These are phyloP conservation scores for Clarias pachynema DNA, from an alignment of 2,797 vertebrate genomes.

Conservation along the genomic window DNA sequence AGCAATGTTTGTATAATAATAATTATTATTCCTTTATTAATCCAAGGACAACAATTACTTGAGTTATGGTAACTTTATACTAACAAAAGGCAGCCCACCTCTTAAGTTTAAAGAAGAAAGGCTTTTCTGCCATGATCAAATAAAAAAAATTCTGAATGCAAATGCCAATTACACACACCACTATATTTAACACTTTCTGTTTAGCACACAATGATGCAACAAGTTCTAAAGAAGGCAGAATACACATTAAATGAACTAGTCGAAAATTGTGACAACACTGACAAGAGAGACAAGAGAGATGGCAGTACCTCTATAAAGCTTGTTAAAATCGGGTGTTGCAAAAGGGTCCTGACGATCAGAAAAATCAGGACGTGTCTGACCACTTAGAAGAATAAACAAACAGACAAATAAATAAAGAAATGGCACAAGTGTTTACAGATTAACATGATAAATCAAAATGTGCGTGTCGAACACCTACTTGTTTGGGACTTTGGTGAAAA, in stretches of 20 bases:
- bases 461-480: slow-evolving; percentile 78
- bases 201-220: not conserved
- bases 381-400: slow-evolving; percentile 63
- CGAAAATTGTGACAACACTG: not conserved
- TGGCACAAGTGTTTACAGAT: not conserved
- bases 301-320: slow-evolving; percentile 88
- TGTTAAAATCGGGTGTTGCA: slow-evolving; percentile 88
- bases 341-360: slow-evolving; percentile 88
- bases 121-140: not conserved
- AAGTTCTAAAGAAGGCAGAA: not conserved
- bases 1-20: not conserved
- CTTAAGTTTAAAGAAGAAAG: not conserved
- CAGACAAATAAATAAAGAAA: not conserved
- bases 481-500: slow-evolving; percentile 91
- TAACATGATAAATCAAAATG: not conserved
- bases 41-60: not conserved
- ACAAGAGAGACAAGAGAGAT: not conserved
- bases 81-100: not conserved
- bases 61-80: not conserved
- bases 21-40: not conserved
- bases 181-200: not conserved
- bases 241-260: not conserved
- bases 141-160: not conserved
- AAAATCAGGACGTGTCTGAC: slow-evolving; percentile 82
- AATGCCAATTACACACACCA: not conserved